These are phyloP conservation scores for Ataeniobius toweri DNA, from an alignment of 2,797 vertebrate species.

Conservation along the genomic window DNA sequence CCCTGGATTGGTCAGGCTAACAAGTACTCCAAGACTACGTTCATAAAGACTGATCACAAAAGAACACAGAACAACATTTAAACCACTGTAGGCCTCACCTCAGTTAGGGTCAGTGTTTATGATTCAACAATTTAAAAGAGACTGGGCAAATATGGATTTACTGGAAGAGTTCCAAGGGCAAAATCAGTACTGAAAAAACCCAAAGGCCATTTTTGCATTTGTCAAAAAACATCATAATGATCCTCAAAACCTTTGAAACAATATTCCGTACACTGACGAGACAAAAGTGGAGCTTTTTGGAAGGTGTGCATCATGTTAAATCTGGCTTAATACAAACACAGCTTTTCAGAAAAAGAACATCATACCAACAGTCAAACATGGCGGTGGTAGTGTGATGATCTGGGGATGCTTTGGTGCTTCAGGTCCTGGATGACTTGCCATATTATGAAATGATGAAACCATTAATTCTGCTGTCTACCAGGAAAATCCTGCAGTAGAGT, in stretches of 20 bases:
- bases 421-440: neutral
- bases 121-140: neutral
- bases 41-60: neutral
- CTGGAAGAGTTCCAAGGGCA: neutral
- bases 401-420: neutral
- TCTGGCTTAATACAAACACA: neutral
- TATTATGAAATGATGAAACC: neutral
- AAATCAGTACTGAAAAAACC: neutral
- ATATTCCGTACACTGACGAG: neutral
- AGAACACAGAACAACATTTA: neutral
- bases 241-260: neutral
- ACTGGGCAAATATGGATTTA: neutral
- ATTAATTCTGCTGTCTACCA: neutral
- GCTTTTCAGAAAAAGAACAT: neutral
- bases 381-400: neutral
- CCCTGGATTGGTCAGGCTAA: neutral
- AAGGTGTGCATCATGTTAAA: neutral
- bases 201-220: neutral
- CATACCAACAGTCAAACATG: neutral
- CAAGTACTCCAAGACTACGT: neutral
- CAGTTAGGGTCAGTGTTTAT: neutral
- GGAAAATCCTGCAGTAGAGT: neutral
- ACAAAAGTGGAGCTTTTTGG: neutral
- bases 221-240: neutral
- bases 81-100: neutral